Conservation (phyloP, 2,888 invertebrate species). For the Drosophila macrospina region DNA sequence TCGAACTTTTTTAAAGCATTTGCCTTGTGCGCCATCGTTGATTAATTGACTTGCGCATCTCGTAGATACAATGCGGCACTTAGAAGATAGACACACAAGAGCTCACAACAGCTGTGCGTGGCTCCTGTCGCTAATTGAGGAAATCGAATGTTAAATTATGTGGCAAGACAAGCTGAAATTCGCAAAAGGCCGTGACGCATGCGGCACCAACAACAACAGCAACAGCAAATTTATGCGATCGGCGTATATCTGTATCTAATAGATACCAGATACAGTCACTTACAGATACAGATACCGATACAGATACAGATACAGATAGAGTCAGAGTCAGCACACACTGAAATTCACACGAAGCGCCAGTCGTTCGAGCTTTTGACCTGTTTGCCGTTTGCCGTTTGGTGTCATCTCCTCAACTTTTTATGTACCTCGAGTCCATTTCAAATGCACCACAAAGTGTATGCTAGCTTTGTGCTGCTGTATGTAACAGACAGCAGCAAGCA, state of each 20-base stretch:
- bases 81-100: too few relatives aligned
- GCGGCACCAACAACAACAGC: constrained; percentile 24
- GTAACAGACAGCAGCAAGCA: too few relatives aligned
- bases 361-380: constrained; percentile 42
- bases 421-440: too few relatives aligned
- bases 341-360: constrained; percentile 61
- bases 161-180: constrained; percentile 42
- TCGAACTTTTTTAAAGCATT: constrained; percentile 63
- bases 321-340: constrained; percentile 14
- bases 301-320: too few relatives aligned
- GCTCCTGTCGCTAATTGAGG: constrained; percentile 78
- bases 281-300: constrained; percentile 33
- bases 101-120: constrained; percentile 49
- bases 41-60: constrained; percentile 75
- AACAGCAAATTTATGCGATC: constrained; percentile 44
- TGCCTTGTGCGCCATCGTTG: constrained; percentile 57
- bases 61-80: constrained; percentile 48
- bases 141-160: constrained; percentile 80
- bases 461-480: too few relatives aligned
- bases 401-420: constrained; percentile 50
- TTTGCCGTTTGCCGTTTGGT: constrained; percentile 46
- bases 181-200: constrained; percentile 63
- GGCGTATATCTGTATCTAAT: constrained; percentile 58
- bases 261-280: constrained; percentile 41
- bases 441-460: too few relatives aligned